These are phyloP conservation scores for Caenorhabditis macrosperma DNA, from an alignment of 2,888 invertebrate species.

Conservation along the genomic window DNA sequence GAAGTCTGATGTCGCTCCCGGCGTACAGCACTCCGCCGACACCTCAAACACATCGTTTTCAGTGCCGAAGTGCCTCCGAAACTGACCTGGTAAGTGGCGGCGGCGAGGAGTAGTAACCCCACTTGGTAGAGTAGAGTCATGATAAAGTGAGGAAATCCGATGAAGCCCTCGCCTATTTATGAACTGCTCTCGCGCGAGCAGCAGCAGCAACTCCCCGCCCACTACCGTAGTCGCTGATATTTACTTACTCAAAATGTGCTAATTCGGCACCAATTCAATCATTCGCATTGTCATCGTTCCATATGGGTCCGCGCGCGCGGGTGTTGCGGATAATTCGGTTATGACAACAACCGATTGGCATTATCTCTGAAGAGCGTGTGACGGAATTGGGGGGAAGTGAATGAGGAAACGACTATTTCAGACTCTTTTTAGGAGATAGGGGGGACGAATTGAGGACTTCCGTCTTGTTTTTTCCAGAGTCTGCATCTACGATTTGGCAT, in stretches of 20 bases:
- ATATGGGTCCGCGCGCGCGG: conserved; percentile 29
- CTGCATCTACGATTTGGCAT: conserved; percentile 95
- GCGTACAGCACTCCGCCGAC: conserved; percentile 70
- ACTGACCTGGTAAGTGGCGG: conserved; percentile 38
- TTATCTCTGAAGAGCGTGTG: too few relatives aligned
- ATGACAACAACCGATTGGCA: not conserved
- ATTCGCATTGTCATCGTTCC: conserved; percentile 20
- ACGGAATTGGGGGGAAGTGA: not conserved
- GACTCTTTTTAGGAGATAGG: not conserved
- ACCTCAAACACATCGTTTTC: conserved; percentile 49
- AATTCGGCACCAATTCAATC: not conserved
- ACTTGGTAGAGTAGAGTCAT: conserved; percentile 65
- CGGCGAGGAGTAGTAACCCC: conserved; percentile 57
- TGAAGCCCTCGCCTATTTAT: conserved; percentile 22
- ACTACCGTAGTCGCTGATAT: conserved; percentile 42
- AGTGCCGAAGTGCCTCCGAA: not conserved
- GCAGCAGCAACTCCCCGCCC: conserved; percentile 22
- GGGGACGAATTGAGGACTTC: not conserved
- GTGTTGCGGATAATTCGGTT: conserved; percentile 14
- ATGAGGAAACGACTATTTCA: not conserved
- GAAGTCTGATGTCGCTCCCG: conserved; percentile 68
- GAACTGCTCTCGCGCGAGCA: not conserved
- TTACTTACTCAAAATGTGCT: conserved; percentile 8
- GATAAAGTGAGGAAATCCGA: conserved; percentile 56
- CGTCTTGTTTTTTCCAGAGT: conserved; percentile 59